A percentile compares a stretch with the other conserved stretches of the same genome.
phyloP scores from a whole-genome alignment of 2,888 invertebrate species.

The Thyatira batis region DNA sequence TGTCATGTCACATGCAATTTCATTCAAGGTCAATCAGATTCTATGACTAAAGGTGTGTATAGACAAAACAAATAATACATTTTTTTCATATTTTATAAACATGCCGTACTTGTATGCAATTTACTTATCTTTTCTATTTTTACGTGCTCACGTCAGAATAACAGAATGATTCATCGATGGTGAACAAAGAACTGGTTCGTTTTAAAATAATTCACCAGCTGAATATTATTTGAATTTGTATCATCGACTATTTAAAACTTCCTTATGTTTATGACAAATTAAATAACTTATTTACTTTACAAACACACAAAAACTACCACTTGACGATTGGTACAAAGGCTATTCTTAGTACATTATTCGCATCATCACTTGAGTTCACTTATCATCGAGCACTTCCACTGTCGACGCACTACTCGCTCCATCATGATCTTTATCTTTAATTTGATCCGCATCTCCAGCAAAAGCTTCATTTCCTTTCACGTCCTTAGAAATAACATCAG shows the following conservation, averaged over 20 bases:
- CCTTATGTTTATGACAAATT: background rate
- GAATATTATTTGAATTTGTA: background rate
- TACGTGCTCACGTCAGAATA: background rate
- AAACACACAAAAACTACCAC: background rate
- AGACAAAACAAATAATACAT: background rate
- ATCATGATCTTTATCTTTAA: conserved; percentile 57
- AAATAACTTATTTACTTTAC: background rate
- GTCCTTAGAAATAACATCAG: conserved; percentile 31
- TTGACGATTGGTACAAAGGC: conserved; percentile 8
- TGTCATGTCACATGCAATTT: conserved; percentile 11
- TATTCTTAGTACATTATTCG: conserved; percentile 11
- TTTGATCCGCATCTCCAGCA: conserved; percentile 37
- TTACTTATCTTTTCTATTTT: background rate
- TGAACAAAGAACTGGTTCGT: background rate
- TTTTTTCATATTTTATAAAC: background rate
- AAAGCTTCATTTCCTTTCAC: conserved; percentile 29
- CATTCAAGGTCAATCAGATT: conserved; percentile 9
- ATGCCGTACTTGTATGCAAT: background rate
- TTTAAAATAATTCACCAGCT: background rate
- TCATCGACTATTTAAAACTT: background rate
- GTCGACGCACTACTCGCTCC: conserved; percentile 76
- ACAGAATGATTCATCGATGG: background rate
- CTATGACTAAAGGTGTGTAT: background rate
- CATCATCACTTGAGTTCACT: conserved; percentile 43
- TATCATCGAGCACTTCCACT: conserved; percentile 74